phyloP scores from a whole-genome alignment of 2,113 vertebrate genomes.

The Alligator sinensis region DNA sequence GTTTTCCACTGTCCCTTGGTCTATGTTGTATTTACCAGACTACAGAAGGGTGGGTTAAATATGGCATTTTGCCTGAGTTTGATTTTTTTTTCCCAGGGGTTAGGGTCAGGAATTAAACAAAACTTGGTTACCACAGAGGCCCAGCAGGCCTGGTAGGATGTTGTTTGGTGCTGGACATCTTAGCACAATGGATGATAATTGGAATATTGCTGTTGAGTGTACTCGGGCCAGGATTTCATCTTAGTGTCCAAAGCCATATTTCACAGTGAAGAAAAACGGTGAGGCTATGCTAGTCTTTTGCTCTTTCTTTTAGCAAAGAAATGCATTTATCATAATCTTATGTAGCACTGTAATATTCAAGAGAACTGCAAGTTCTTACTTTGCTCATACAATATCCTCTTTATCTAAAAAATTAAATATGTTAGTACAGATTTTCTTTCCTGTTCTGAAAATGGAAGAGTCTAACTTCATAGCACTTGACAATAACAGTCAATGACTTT shows the following conservation, averaged over 20 bases:
- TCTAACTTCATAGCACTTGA: neutral
- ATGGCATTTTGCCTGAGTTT: neutral
- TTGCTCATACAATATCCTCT: neutral
- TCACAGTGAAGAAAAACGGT: neutral
- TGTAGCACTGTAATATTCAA: neutral
- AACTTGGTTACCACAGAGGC: neutral
- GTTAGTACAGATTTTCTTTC: neutral
- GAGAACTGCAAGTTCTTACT: neutral
- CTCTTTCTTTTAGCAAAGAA: neutral
- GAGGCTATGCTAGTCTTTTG: neutral
- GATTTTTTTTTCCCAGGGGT: no score
- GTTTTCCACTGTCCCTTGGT: neutral
- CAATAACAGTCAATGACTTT: neutral
- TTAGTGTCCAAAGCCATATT: neutral
- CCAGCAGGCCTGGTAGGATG: neutral
- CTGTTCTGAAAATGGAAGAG: neutral
- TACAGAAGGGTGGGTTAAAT: neutral
- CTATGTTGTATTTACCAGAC: neutral
- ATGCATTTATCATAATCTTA: neutral
- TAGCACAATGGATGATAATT: neutral
- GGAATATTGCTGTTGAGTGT: neutral
- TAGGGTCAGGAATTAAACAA: neutral
- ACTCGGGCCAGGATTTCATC: neutral
- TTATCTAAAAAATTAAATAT: neutral
- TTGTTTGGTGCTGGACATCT: neutral